Evolutionary conservation across 2,797 vertebrate species (phyloP), one percentile per base, ranked within the genome.

Genomic region (Acanthurus tractus): DNA sequence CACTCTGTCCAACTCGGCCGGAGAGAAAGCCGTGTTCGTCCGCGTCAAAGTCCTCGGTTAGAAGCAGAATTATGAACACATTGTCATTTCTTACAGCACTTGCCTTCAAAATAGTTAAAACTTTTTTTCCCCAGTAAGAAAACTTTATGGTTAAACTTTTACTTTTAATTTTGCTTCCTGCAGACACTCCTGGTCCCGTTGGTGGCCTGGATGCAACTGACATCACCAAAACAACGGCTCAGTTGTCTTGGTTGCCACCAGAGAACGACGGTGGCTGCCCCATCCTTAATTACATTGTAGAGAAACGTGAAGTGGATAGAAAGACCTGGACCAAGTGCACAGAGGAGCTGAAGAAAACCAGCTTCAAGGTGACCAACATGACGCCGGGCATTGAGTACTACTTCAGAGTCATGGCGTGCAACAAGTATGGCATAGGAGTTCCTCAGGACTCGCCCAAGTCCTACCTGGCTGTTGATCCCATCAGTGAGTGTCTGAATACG

Each of bases 151-250:
- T 29, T 17, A 46, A 58, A 70, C 1, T 74, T 1, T 74, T 1
- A 55, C 15, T 79, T 15, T 64, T 22, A 4, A 45, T 59, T 56
- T 20, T 7, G 4, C 66, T 15, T 11, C 72, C 22, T 63, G 9
- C 81, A 99, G 98, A 99, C 93, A 99, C 98, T 86, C 97, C 98
- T 63, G 98, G 98, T 72, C 98, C 98, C n/a, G 98, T 99, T 63
- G 96, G 96, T 8, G 96, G 96, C 22, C 93, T 99, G 74, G 96
- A 93, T 55, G 96, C 94, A 82, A 96, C 94, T 6, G 94, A 99
- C 69, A 92, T 98, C 68, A 98, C 97, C 63, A 99, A 99, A 94
- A 97, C 95, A 17, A 94, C 96, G 14, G 97, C 97, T 74, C 98
- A 99, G 59, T 92, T 99, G 79, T 97, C 98, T 63, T 99, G 98